phyloP scores from a whole-genome alignment of 2,888 invertebrate genomes.

The Oligia latruncula region DNA sequence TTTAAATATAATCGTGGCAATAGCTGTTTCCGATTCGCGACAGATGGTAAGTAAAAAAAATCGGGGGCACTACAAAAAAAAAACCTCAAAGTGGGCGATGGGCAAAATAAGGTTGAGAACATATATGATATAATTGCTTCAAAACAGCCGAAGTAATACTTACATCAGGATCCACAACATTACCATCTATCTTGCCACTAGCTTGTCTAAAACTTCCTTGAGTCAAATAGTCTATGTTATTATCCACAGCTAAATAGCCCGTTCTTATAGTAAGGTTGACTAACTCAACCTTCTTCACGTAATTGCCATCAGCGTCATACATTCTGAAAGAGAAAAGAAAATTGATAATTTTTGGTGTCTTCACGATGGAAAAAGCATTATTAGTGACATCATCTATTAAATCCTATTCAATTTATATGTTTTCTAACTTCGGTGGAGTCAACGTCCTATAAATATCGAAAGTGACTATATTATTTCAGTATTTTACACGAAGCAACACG shows the following conservation, averaged over 20 bases:
- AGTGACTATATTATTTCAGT: not conserved
- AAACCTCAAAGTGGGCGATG: no score
- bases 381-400: not conserved
- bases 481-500: not conserved
- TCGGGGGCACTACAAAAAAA: no score
- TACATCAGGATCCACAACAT: slow-evolving; percentile 70
- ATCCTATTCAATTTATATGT: not conserved
- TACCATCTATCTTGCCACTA: slow-evolving; percentile 66
- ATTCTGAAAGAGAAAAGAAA: slow-evolving; percentile 62
- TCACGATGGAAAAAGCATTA: not conserved
- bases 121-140: not conserved
- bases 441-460: not conserved
- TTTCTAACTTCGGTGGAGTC: not conserved
- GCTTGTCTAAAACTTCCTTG: slow-evolving; percentile 72
- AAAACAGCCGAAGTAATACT: slow-evolving; percentile 29
- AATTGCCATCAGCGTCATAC: slow-evolving; percentile 69
- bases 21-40: no score
- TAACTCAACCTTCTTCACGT: slow-evolving; percentile 65
- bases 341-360: not conserved
- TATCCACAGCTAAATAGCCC: slow-evolving; percentile 64
- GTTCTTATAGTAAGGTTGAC: slow-evolving; percentile 71
- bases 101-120: no score
- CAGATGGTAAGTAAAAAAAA: no score
- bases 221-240: slow-evolving; percentile 67
- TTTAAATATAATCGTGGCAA: no score